These are phyloP conservation scores for Lineus longissimus DNA, from an alignment of 1,140 invertebrate species.

Conservation along the genomic window DNA sequence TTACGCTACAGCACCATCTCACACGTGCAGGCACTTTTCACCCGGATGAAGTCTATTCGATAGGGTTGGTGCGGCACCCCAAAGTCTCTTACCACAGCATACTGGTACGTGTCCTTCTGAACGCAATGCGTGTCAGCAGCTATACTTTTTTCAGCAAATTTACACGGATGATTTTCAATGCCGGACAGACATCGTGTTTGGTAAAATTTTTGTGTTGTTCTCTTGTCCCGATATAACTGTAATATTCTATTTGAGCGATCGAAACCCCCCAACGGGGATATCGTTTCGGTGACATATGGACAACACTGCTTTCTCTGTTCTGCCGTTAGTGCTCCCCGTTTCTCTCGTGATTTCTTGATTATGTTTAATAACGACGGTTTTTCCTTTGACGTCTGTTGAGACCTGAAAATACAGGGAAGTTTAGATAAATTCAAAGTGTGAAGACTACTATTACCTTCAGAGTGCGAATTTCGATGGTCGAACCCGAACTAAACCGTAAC, in stretches of 20 bases:
- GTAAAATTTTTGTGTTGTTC: slow-evolving; percentile 64
- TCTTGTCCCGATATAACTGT: slow-evolving; percentile 69
- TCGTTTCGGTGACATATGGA: slow-evolving; percentile 71
- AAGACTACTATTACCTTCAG: too few species aligned
- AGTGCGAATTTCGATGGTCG: too few species aligned
- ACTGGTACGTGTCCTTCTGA: slow-evolving; percentile 79
- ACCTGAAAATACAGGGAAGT: too few species aligned
- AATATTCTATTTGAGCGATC: slow-evolving; percentile 70
- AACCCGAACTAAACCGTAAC: too few species aligned
- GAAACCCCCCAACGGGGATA: slow-evolving; percentile 71
- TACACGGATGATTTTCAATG: slow-evolving; percentile 69
- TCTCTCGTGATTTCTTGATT: not conserved
- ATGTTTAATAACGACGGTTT: not conserved
- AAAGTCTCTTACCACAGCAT: slow-evolving; percentile 67
- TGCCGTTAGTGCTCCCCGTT: not conserved
- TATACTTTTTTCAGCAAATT: slow-evolving; percentile 68
- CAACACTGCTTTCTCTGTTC: slow-evolving; percentile 64
- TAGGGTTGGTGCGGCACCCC: slow-evolving; percentile 56
- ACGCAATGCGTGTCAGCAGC: slow-evolving; percentile 69
- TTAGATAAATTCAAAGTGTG: too few species aligned
- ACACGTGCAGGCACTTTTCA: slow-evolving; percentile 79
- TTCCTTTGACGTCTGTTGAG: not conserved
- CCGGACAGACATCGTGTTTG: slow-evolving; percentile 72
- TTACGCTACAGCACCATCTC: slow-evolving; percentile 57
- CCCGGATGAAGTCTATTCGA: slow-evolving; percentile 76